Base-by-base conservation (phyloP, 2,113 vertebrate genomes). In the Proterorhinus semilunaris region DNA sequence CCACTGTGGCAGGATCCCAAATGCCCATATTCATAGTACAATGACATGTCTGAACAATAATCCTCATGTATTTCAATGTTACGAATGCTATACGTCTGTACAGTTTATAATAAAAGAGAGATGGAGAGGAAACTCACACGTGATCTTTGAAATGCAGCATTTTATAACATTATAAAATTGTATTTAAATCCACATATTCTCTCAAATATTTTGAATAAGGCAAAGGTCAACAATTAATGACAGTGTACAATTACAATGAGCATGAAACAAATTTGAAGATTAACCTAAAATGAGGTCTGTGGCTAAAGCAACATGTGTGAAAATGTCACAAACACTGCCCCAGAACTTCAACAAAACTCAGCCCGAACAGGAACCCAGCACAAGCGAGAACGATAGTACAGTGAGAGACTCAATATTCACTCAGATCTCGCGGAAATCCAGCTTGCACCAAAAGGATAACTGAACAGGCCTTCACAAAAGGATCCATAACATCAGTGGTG, bases 111-210 rank as follows among this genome's bases (percentile, higher is more conserved):
- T n/a, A n/a, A n/a, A n/a, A 36, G 4, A 36, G 27, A 36, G 27
- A 36, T 36, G 27, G 27, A 36, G 3, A 36, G 27, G 4, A 5
- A 36, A 71, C 12, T 27, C 15, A 67, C 27, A 43, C 1, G 63
- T 51, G 8, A n/a, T 42, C 70, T 73, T 87, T 91, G 66, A 91
- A 93, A 91, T 90, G 89, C 91, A 91, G 89, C 85, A 92, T 91
- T 92, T 93, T 92, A 90, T 93, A 88, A 89, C 86, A 87, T 90
- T 92, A 92, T 82, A 93, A 93, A 93, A 92, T 53, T 67, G 67
- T 86, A 79, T 89, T 89, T 80, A 69, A 92, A 90, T 81, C 72
- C 1, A 43, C 15, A 52, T 45, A 15, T 84, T 47, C 46, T 91
- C 85, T 87, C 70, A 88, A 36, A 91, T 89, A 92, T 92, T 91